These are phyloP conservation scores for Conistra vaccinii DNA, from an alignment of 2,888 invertebrate species.

Conservation along the genomic window DNA sequence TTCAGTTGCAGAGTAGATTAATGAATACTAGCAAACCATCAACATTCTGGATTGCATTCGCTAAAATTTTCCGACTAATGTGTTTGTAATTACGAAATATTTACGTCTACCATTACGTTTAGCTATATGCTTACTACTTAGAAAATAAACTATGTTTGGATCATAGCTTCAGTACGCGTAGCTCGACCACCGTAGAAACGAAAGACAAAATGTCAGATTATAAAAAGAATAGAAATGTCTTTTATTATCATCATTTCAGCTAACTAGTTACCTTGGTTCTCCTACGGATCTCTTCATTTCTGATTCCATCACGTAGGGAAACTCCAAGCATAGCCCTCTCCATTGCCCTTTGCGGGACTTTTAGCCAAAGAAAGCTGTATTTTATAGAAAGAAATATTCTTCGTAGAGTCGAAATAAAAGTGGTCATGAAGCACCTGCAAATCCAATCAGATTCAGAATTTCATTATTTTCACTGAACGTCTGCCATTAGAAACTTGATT, in stretches of 20 bases:
- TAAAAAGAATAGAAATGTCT: background rate
- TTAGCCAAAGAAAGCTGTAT: too few species aligned
- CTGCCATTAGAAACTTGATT: background rate
- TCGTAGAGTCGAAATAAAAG: background rate
- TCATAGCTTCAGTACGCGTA: too few species aligned
- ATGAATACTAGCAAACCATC: conserved; percentile 1
- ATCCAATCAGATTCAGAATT: background rate
- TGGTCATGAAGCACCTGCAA: background rate
- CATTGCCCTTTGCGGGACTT: too few species aligned
- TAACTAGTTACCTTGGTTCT: too few species aligned
- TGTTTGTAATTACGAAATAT: conserved; percentile 9
- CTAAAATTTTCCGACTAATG: conserved; percentile 10
- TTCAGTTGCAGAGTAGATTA: background rate
- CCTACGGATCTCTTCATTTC: too few species aligned
- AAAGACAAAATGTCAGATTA: background rate
- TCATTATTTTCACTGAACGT: background rate
- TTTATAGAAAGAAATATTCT: background rate
- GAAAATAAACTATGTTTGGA: too few species aligned
- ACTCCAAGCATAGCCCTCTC: too few species aligned
- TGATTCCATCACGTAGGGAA: too few species aligned
- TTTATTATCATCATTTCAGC: too few species aligned
- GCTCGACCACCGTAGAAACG: background rate
- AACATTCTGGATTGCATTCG: conserved; percentile 21
- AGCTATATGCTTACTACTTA: too few species aligned
- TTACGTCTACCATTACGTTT: background rate